Base-by-base conservation (phyloP, 2,113 vertebrate species). In the Atrichornis clamosus region DNA sequence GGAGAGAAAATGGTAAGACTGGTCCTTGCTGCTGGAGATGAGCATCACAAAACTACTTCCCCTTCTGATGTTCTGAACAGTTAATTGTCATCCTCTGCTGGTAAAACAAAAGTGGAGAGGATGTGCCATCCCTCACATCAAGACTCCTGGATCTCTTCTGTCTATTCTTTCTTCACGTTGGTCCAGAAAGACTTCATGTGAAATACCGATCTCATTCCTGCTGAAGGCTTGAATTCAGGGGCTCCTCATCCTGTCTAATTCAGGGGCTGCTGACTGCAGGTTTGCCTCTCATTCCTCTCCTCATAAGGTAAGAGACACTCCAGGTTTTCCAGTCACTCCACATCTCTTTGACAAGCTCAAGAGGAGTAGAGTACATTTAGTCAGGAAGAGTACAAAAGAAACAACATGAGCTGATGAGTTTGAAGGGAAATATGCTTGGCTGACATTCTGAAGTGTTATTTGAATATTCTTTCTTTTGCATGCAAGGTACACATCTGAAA, bases 361-460 rank as follows among this genome's bases (percentile, higher is more conserved):
- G 47, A 83, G 27, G n/a, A 74, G 35, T 26, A 28, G 4, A 60
- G 6, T 13, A 24, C 49, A 35, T 73, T 95, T 58, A 79, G n/a
- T 82, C 46, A 85, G n/a, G 26, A 75, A 56, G 41, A 79, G 23
- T 26, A 53, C n/a, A 76, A 87, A 68, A 91, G 53, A 76, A 72
- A 52, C 63, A 92, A 37, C n/a, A 53, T 62, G 67, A 93, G 50
- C 23, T 47, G 58, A 73, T 89, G 87, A 59, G 21, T 79, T 89
- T 87, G 59, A 80, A 91, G 88, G 67, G 59, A 91, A 95, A 93
- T 85, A 46, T 32, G 53, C 42, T 94, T 95, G 82, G 84, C 93
- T 96, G 90, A 79, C 67, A 85, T 96, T 94, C 47, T 70, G 87
- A 91, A 88, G 59, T 90, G 75, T 59, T 88, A 80, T 85, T 82